Base-by-base conservation (phyloP, 2,888 invertebrate genomes). In the Xestoiulus laeticollis region DNA sequence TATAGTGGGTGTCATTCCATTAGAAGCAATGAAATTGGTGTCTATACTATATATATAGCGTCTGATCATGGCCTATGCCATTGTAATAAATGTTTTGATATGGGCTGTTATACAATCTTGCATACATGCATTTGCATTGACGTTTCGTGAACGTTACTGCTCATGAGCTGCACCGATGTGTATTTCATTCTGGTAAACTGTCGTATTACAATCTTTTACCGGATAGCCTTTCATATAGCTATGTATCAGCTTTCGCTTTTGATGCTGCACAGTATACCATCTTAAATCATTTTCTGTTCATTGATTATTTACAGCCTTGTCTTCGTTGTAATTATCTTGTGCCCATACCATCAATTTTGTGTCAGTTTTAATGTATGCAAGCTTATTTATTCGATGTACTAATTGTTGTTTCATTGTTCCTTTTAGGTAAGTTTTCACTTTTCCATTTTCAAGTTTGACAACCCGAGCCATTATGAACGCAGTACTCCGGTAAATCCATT, bases 381-480 rank as follows among this genome's bases (percentile, higher is more conserved):
- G 4, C 12, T 16, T 4, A 12, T 48, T 26, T 26, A 26, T 30
- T 30, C 78, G 26, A 12, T 78, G 16, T 59, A 22, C 78, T 78
- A 78, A 78, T 78, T 30, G 78, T 26, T 30, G 26, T 30, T 78
- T 78, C 30, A 30, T 78, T 78, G 26, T 78, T 59, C 30, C 30
- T 59, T 78, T 5, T 78, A 78, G 78, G 78, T 78, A 78, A 78
- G 78, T 78, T 78, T 78, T 78, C 78, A 78, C 78, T 78, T 78
- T 78, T 78, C 78, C 78, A 78, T 78, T 78, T 78, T 78, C 78
- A 78, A 78, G 78, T 30, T 78, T 78, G 78, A 78, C 78, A 78
- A 78, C 78, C 78, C 78, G 78, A 78, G 78, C 78, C 78, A 78
- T 78, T 78, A 78, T 78, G 78, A 78, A 78, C 78, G 78, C 78